phyloP scores from a whole-genome alignment of 2,113 vertebrate genomes.

The Pomatostomus ruficeps region DNA sequence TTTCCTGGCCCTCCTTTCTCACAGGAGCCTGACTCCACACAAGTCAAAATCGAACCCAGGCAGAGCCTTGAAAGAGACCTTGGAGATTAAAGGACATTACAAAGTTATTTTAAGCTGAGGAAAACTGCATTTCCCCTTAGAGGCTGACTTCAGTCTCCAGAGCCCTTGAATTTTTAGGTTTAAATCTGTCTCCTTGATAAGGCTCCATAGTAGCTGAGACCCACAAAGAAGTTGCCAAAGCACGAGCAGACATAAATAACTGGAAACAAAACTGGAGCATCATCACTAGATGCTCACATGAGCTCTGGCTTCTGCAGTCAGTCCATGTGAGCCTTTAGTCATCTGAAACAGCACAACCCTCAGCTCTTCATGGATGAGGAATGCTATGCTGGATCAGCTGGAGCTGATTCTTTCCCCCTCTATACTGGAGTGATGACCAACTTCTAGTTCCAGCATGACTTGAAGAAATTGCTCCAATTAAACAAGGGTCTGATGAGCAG shows the following conservation, averaged over 20 bases:
- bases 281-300: neutral
- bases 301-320: constrained; percentile 1
- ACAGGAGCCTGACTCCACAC: neutral
- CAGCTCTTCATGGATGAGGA: neutral
- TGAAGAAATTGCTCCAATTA: neutral
- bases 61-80: constrained; percentile 17
- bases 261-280: constrained; percentile 14
- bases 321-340: neutral
- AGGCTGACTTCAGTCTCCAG: neutral
- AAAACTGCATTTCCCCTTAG: neutral
- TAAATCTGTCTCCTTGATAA: neutral
- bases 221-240: constrained; percentile 4
- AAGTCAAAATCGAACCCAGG: neutral
- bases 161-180: neutral
- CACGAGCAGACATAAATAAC: neutral
- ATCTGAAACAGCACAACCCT: neutral
- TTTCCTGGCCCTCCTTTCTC: neutral
- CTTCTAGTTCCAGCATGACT: neutral
- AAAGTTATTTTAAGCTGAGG: constrained; percentile 43
- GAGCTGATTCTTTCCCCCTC: neutral
- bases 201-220: neutral
- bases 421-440: neutral
- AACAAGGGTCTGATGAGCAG: neutral
- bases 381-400: neutral
- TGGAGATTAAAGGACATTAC: constrained; percentile 25